Evolutionary conservation across 2,797 vertebrate species (phyloP), one percentile per base, ranked within the genome.

Genomic region (Hyperoplus lanceolatus): DNA sequence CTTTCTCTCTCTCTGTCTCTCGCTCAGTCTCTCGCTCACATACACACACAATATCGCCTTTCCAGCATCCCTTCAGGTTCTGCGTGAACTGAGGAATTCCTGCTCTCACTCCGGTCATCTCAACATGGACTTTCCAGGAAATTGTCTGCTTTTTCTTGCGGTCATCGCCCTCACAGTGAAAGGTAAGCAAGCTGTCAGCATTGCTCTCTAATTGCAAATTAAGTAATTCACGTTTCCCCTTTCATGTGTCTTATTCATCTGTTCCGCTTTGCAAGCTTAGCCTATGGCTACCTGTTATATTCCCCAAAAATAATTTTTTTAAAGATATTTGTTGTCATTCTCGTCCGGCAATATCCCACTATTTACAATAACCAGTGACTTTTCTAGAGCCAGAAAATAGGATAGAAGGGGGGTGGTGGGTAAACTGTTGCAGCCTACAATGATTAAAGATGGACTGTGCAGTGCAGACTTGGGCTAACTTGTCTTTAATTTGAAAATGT

Each of bases 121-220:
- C 79, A 84, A 69, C 80, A 94, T 96, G 94, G 87, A 80, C 54
- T 54, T 84, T 15, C 54, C 72, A 29, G 29, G 29, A 16, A 78
- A 79, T 73, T 57, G 83, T 59, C 66, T 89, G 75, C 77, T 95
- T 38, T 83, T 82, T 53, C 60, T 92, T 5, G 78, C 85, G 4
- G 79, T 89, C 63, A n/a, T 78, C 39, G 54, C 79, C 18, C 89
- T 82, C 80, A 70, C 90, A 13, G 74, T 95, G 58, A 78, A 84
- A 72, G 94, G 95, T 95, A 85, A 70, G 92, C 58, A 85, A 70
- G 92, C 58, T 38, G 15, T 64, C 11, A 14, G 12, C 10, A 5
- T 6, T 29, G 29, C 29, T 29, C 29, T 29, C 29, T 29, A 29
- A 29, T 29, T 3, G 29, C 29, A 29, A 29, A 29, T 29, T 29